Base-by-base conservation (phyloP, 2,888 invertebrate genomes). In the Lasioglossum morio region DNA sequence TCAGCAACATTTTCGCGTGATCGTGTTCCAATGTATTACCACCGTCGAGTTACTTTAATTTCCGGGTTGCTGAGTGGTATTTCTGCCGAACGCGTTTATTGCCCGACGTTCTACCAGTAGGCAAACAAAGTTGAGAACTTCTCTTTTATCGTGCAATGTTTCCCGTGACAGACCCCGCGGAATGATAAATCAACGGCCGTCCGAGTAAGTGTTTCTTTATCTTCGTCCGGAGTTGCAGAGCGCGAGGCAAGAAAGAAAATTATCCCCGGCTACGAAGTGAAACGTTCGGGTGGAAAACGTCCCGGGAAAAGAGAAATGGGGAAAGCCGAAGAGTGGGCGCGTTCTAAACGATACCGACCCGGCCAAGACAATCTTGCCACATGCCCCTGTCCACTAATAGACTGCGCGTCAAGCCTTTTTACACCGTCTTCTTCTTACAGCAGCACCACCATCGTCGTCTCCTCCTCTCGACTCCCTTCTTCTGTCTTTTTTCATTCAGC, bases 341-440 rank as follows among this genome's bases (percentile, higher is more conserved):
- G 83, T 80, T 82, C 74, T 73, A 69, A 84, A 86, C 81, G 87
- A 79, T 79, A 79, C 79, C 82, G 66, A 66, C 53, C 81, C 81
- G 77, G 69, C 85, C 84, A 88, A 91, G 91, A 91, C 91, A 90
- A 90, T 91, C 90, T 82, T 81, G 86, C 91, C 88, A 88, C 90
- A 91, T 88, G 87, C 90, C 87, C 76, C 82, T 79, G 82, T 84
- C 87, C 87, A 80, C 87, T 91, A 91, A 91, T 91, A 91, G 91
- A 90, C 88, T 87, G 84, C 81, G 66, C 90, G 90, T 91, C 91
- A 81, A 87, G 82, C 83, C 87, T 91, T 91, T 90, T 88, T 89
- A 83, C 81, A n/a, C 82, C 23, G 70, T 70, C 77, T n/a, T 40
- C 77, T 53, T 74, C 77, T 78, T n/a, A 73, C 40, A 14, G n/a